These are phyloP conservation scores for Amphiprion ocellaris DNA, from an alignment of 2,113 vertebrate species.

Conservation along the genomic window DNA sequence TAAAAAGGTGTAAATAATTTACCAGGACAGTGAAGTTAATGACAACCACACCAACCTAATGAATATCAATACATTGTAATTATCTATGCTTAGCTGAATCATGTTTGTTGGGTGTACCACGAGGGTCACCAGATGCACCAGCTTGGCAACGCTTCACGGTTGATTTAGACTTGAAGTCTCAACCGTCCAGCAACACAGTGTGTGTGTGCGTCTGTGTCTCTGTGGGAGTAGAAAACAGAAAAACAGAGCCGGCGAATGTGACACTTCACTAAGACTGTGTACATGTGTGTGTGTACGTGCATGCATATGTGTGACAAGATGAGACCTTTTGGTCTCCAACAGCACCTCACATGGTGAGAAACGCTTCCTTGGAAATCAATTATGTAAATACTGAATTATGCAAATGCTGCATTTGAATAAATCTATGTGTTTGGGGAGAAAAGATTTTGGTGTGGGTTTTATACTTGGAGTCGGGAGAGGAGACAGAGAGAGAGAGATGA, in stretches of 20 bases:
- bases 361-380: slow-evolving; percentile 80
- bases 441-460: slow-evolving; percentile 62
- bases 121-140: slow-evolving; percentile 73
- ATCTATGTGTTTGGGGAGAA: slow-evolving; percentile 70
- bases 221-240: slow-evolving; percentile 10
- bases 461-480: slow-evolving; percentile 43
- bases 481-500: slow-evolving; percentile 32
- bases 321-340: slow-evolving; percentile 69
- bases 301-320: slow-evolving; percentile 38
- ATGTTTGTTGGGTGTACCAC: slow-evolving; percentile 58
- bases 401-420: slow-evolving; percentile 79
- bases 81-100: slow-evolving; percentile 48
- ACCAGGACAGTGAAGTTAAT: slow-evolving; percentile 5
- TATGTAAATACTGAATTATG: slow-evolving; percentile 82
- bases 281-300: slow-evolving; percentile 18
- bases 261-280: slow-evolving; percentile 14
- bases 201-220: slow-evolving; percentile 9
- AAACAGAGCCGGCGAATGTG: slow-evolving; percentile 10
- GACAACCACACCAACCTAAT: slow-evolving; percentile 29
- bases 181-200: slow-evolving; percentile 27
- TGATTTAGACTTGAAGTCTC: slow-evolving; percentile 65
- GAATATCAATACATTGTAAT: slow-evolving; percentile 48
- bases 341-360: slow-evolving; percentile 65
- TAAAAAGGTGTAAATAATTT: slow-evolving; percentile 16
- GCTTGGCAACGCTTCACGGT: slow-evolving; percentile 67